Base-by-base conservation (phyloP, 2,797 vertebrate genomes). In the Poeciliopsis gracilis region DNA sequence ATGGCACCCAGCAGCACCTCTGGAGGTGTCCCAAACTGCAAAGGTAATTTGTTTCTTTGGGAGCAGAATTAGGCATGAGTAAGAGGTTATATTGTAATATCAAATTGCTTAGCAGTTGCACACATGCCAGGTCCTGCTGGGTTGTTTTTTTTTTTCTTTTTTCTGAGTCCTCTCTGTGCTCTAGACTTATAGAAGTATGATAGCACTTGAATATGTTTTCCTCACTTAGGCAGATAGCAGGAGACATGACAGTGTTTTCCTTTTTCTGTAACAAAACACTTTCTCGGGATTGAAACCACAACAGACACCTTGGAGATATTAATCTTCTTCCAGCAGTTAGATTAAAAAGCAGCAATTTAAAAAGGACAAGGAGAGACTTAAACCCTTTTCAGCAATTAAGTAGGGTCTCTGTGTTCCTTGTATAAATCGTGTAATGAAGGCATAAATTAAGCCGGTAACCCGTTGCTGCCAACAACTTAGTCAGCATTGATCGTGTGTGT, bases 221-320 rank as follows among this genome's bases (percentile, higher is more conserved):
- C 77, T 78, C 80, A 49, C 67, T 82, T 82, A 87, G 67, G 84
- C 89, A 85, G 85, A 86, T 80, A 78, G 87, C 84, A 84, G 84
- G 86, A 85, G 84, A 82, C 73, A 78, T 51, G 84, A 67, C 78
- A 46, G 78, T 83, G 76, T 87, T 82, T 76, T 86, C 84, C 77
- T 86, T 80, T 79, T 81, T 71, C 78, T 84, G 75, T 82, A 87
- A 87, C 87, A 88, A 92, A 91, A 46, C 74, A 76, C 16, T 86
- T 89, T 86, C 88, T 73, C 57, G 72, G 87, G 91, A 91, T 89
- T 88, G 87, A 88, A 92, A 87, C 81, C 87, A 92, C 88, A 89
- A 89, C 91, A 93, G 87, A 91, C 88, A 88, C 86, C 91, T 88
- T 16, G 85, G 75, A 81, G 86, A 88, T 90, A 90, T 90, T 84